Conservation (phyloP, 2,888 invertebrate species). For the Athripsodes cinereus region DNA sequence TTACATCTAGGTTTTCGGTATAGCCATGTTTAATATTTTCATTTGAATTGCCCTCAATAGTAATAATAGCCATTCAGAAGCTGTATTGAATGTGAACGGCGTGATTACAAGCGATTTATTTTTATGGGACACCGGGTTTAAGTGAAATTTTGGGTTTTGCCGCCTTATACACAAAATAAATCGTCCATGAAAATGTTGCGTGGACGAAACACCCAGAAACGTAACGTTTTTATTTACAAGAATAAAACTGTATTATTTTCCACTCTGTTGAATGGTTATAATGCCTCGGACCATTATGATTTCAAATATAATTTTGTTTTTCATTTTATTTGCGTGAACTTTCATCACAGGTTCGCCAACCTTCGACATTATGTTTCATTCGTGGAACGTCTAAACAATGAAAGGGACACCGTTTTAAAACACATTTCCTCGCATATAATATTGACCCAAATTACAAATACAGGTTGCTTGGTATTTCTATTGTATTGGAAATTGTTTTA, state of each 20-base stretch:
- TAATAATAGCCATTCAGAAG: slow-evolving; percentile 1
- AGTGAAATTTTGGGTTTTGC: slow-evolving; percentile 13
- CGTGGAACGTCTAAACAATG: no score
- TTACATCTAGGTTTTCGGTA: background rate
- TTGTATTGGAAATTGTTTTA: no score
- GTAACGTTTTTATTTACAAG: slow-evolving; percentile 7
- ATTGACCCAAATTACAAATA: no score
- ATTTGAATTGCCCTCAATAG: slow-evolving; percentile 9
- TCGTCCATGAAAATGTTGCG: slow-evolving; percentile 21
- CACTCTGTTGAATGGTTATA: background rate
- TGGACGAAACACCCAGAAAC: slow-evolving; percentile 13
- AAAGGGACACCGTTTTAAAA: no score
- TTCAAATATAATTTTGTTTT: background rate
- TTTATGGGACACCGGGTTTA: slow-evolving; percentile 15
- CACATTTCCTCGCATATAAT: no score
- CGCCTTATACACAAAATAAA: slow-evolving; percentile 16
- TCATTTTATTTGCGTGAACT: background rate
- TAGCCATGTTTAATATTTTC: slow-evolving; percentile 10
- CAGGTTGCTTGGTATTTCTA: no score
- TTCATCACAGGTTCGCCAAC: no score
- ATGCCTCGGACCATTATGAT: background rate
- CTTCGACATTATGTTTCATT: no score
- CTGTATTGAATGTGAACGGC: slow-evolving; percentile 15
- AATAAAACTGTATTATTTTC: slow-evolving; percentile 14
- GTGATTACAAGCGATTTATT: slow-evolving; percentile 22